Conservation (phyloP, 2,797 vertebrate species). For the Bufotes viridis region DNA sequence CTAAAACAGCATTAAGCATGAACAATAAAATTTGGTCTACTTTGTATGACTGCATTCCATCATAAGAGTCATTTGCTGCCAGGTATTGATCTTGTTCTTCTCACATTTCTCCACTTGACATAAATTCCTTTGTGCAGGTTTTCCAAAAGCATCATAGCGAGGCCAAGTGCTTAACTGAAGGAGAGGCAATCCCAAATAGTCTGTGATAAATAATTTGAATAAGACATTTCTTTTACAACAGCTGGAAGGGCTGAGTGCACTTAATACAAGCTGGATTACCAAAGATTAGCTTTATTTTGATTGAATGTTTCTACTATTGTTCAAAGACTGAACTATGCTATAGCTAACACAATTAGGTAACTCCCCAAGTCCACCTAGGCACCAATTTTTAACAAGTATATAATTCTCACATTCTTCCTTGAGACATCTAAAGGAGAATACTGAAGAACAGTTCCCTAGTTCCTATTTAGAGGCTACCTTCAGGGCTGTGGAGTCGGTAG, state of each 20-base stretch:
- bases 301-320: slow-evolving; percentile 28
- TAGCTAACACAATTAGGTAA: slow-evolving; percentile 31
- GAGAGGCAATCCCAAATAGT: slow-evolving; percentile 31
- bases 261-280: slow-evolving; percentile 37
- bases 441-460: not conserved
- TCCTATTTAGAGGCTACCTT: slow-evolving; percentile 16
- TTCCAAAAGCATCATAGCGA: slow-evolving; percentile 54
- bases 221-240: slow-evolving; percentile 58
- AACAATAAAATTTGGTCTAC: slow-evolving; percentile 36
- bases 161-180: slow-evolving; percentile 35
- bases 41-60: slow-evolving; percentile 35
- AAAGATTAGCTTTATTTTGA: slow-evolving; percentile 31
- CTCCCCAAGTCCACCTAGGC: slow-evolving; percentile 14
- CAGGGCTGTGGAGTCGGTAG: no score
- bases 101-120: slow-evolving; percentile 46
- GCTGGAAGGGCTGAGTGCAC: slow-evolving; percentile 45
- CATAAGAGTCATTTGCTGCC: slow-evolving; percentile 35
- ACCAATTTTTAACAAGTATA: slow-evolving; percentile 14
- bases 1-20: slow-evolving; percentile 22
- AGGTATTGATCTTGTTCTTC: slow-evolving; percentile 56
- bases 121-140: slow-evolving; percentile 40
- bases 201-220: slow-evolving; percentile 61
- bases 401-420: not conserved
- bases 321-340: slow-evolving; percentile 20
- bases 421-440: not conserved